A percentile compares a stretch with the other conserved stretches of the same genome.
These are phyloP conservation scores for Tringa solitaria DNA, from an alignment of 2,113 vertebrate genomes.

Conservation along the genomic window DNA sequence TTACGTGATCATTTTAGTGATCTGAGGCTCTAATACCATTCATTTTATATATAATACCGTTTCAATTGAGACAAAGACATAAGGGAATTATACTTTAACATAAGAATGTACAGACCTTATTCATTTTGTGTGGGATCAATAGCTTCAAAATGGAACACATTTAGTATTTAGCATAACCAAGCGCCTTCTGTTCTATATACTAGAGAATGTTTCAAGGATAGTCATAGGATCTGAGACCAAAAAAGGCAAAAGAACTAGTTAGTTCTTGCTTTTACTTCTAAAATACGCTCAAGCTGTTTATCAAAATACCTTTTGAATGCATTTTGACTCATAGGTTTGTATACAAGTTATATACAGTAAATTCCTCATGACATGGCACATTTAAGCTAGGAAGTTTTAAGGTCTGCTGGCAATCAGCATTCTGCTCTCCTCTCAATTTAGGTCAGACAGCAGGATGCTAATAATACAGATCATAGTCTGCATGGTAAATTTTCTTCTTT, in stretches of 20 bases:
- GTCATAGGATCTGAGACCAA: not conserved
- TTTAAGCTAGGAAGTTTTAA: not conserved
- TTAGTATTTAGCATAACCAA: not conserved
- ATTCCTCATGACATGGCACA: not conserved
- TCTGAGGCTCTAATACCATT: not conserved
- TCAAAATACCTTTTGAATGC: not conserved
- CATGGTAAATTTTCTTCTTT: constrained; percentile 31
- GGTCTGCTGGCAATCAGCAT: not conserved
- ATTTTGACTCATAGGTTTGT: not conserved
- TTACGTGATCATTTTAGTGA: not conserved
- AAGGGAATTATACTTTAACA: not conserved
- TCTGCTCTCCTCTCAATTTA: not conserved
- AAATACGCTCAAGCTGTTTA: not conserved
- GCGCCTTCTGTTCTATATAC: not conserved
- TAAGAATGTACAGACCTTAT: not conserved
- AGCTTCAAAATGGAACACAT: not conserved
- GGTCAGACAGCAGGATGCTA: constrained; percentile 47
- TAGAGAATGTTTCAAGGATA: not conserved
- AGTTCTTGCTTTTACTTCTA: not conserved
- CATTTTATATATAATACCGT: not conserved
- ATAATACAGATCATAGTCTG: constrained; percentile 14
- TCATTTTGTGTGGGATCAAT: not conserved
- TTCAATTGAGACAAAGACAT: not conserved
- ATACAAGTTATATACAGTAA: not conserved
- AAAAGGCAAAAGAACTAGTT: not conserved